Conservation (phyloP, 2,888 invertebrate species). For the Selenia dentaria region DNA sequence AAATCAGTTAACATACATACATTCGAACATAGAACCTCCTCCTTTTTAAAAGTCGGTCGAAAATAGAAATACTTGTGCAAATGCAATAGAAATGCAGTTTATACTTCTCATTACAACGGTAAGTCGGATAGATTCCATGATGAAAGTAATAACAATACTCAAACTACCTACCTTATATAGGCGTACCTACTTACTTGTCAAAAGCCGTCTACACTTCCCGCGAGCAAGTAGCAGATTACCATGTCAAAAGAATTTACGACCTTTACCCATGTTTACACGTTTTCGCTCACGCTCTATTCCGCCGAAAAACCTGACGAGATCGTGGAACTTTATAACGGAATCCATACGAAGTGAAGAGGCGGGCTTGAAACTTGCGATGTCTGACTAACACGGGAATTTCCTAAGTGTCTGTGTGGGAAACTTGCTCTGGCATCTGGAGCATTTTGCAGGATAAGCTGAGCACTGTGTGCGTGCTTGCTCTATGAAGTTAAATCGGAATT, state of each 20-base stretch:
- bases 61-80: no score
- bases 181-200: conserved; percentile 4
- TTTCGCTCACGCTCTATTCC: conserved; percentile 33
- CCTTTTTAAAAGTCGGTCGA: no score
- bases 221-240: conserved; percentile 42
- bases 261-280: conserved; percentile 43
- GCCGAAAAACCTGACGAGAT: conserved; percentile 31
- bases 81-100: no score
- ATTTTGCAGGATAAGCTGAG: conserved; percentile 6
- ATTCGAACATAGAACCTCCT: no score
- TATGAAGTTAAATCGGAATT: neutral
- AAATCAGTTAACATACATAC: no score
- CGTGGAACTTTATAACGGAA: conserved; percentile 38
- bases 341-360: conserved; percentile 28
- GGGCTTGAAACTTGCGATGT: conserved; percentile 27
- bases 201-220: conserved; percentile 21
- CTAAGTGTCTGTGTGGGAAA: conserved; percentile 20
- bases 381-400: conserved; percentile 25
- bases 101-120: no score
- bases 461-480: conserved; percentile 3
- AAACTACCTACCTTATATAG: no score
- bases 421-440: conserved; percentile 13
- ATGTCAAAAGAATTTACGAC: conserved; percentile 54
- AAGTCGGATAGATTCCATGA: no score
- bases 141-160: no score